Percentiles rank a stretch among this genome's conserved stretches.
phyloP scores from a whole-genome alignment of 2,113 vertebrate species.

The Trogon surrucura region DNA sequence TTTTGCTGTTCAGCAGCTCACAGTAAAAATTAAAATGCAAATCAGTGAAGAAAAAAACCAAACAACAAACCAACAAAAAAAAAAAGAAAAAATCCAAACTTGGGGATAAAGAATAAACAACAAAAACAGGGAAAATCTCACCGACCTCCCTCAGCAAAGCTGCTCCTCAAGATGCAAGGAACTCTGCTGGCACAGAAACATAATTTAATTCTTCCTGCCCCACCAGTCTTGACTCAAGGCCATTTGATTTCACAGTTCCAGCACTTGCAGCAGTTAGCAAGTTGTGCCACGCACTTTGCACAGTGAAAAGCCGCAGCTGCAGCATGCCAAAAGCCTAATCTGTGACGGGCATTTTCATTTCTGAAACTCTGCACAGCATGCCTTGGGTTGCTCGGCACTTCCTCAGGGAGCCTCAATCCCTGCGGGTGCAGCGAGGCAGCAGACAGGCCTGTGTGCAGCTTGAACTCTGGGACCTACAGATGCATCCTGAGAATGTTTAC shows the following conservation, averaged over 20 bases:
- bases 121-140: background rate
- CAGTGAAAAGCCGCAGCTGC: background rate
- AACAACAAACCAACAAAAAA: background rate
- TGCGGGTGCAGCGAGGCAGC: rapidly evolving
- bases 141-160: background rate
- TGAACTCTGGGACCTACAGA: background rate
- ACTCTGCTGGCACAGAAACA: background rate
- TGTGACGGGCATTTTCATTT: background rate
- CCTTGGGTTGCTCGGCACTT: background rate
- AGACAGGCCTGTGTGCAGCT: background rate
- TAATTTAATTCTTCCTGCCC: conserved; percentile 35
- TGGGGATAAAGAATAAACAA: background rate
- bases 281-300: background rate
- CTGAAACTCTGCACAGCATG: background rate
- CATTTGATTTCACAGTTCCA: conserved; percentile 44
- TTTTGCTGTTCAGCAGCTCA: background rate
- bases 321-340: background rate
- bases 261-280: background rate
- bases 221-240: conserved; percentile 9
- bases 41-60: background rate
- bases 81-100: background rate
- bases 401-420: background rate
- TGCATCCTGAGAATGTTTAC: background rate
- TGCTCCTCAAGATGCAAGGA: background rate
- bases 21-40: background rate